phyloP scores from a whole-genome alignment of 2,797 vertebrate species.

The Phalloptychus januarius region DNA sequence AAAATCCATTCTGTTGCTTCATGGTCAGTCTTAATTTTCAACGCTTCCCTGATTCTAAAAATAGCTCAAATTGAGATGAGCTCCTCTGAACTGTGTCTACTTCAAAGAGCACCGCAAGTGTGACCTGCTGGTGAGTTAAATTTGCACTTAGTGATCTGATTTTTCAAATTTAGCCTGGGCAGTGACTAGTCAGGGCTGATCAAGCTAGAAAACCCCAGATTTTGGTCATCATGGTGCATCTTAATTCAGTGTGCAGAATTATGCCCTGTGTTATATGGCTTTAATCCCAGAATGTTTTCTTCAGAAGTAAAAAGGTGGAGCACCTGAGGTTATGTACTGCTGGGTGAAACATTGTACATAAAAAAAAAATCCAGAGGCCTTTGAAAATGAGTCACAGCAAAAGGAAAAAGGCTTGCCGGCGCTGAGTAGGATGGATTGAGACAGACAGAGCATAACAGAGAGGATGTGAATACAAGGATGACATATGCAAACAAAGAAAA shows the following conservation, averaged over 20 bases:
- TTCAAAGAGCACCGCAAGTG: background rate
- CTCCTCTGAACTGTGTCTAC: background rate
- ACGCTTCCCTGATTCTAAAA: background rate
- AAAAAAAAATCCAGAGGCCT: slow-evolving; percentile 47
- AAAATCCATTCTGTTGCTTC: background rate
- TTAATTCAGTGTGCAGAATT: slow-evolving; percentile 18
- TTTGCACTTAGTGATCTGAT: background rate
- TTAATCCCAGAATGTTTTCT: slow-evolving; percentile 21
- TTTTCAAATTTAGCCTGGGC: background rate
- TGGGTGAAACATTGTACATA: slow-evolving; percentile 38
- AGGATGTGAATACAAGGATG: slow-evolving; percentile 44
- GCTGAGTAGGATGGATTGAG: slow-evolving; percentile 51
- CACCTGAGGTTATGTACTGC: slow-evolving; percentile 29
- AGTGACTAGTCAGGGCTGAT: background rate
- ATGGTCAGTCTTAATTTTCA: background rate
- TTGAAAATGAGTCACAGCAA: slow-evolving; percentile 58
- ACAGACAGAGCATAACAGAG: slow-evolving; percentile 38
- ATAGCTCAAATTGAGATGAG: background rate
- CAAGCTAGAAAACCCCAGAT: background rate
- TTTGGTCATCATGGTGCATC: background rate
- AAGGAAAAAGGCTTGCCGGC: slow-evolving; percentile 37
- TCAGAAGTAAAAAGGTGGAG: slow-evolving; percentile 19
- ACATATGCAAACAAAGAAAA: slow-evolving; percentile 29
- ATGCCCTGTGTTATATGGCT: slow-evolving; percentile 32
- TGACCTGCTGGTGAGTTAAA: background rate